Base-by-base conservation (phyloP, 2,797 vertebrate genomes). In the Danio jaintianensis region DNA sequence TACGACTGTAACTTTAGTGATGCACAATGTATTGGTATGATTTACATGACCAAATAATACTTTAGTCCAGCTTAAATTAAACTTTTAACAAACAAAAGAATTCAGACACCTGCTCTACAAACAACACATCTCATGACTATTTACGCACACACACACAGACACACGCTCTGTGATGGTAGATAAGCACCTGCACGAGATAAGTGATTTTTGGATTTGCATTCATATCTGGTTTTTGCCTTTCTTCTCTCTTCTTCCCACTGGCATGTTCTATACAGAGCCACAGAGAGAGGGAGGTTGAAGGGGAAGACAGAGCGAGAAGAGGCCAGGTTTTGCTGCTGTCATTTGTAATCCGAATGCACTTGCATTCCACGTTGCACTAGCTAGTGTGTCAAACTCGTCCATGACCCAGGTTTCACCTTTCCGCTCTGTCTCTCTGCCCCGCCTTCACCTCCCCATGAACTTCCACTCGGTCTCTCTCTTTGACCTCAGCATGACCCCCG, bases 361-460 rank as follows among this genome's bases (percentile, higher is more conserved):
- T 68, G 66, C 85, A 83, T 84, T 71, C 91, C 89, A 90, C 90
- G 89, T 89, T 38, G 68, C 20, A 29, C 64, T 16, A 74, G 63
- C 64, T 69, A 72, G 70, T 74, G 69, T 82, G 78, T 83, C 84
- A 78, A 90, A 76, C 58, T 73, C 48, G 80, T 79, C 84, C 86
- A 78, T 86, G 86, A 88, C 86, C 87, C 55, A 61, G 76, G 72
- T 72, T 87, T 87, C 89, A 94, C 95, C 95, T 95, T 83, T 88
- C 89, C 72, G 63, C 93, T 88, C 93, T 91, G 87, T 40, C 75
- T 91, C 88, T 89, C 84, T 91, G 91, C 93, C 88, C 93, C 92
- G 92, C 95, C 90, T 94, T 97, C 95, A 97, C 96, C 97, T 97
- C 95, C 83, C 83, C 67, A 52, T 96, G 96, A 98, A 97, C 96